Conservation (phyloP, 2,888 invertebrate genomes). For the Xylocampa areola region DNA sequence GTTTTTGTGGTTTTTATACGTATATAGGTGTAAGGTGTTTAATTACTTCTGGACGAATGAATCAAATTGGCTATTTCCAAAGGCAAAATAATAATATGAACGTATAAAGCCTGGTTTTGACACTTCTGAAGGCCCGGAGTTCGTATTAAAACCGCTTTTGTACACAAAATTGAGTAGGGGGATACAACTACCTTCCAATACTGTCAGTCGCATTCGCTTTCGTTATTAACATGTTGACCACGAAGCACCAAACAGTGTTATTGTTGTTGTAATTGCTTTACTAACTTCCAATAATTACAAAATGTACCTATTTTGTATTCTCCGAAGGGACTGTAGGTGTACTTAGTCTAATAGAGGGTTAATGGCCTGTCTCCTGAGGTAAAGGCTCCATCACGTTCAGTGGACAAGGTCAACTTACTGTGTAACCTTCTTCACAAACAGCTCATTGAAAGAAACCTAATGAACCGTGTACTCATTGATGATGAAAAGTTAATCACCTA, state of each 20-base stretch:
- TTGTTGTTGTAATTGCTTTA: conserved; percentile 1
- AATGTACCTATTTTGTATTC: background rate
- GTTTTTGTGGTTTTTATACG: no score
- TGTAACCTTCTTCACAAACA: no score
- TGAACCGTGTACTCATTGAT: no score
- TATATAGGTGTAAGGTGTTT: no score
- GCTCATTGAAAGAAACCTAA: no score
- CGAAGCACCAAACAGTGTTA: background rate
- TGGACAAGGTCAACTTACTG: no score
- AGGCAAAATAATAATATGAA: conserved; percentile 1
- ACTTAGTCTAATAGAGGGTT: no score
- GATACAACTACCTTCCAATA: conserved; percentile 26
- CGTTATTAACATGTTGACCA: background rate
- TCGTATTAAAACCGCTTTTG: conserved; percentile 23
- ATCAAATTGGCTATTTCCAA: conserved; percentile 3
- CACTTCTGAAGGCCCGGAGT: conserved; percentile 5
- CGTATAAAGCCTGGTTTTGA: conserved; percentile 11
- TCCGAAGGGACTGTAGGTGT: no score
- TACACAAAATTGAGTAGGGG: conserved; percentile 31
- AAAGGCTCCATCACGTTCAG: no score
- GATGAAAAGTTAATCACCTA: no score
- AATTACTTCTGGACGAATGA: no score
- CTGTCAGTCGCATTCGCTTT: conserved; percentile 25
- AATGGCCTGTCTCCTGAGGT: no score
- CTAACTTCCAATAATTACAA: background rate